A percentile compares a stretch with the other conserved stretches of the same genome.
Evolutionary conservation across 2,113 vertebrate species (phyloP).

Genomic region (Pionites leucogaster): DNA sequence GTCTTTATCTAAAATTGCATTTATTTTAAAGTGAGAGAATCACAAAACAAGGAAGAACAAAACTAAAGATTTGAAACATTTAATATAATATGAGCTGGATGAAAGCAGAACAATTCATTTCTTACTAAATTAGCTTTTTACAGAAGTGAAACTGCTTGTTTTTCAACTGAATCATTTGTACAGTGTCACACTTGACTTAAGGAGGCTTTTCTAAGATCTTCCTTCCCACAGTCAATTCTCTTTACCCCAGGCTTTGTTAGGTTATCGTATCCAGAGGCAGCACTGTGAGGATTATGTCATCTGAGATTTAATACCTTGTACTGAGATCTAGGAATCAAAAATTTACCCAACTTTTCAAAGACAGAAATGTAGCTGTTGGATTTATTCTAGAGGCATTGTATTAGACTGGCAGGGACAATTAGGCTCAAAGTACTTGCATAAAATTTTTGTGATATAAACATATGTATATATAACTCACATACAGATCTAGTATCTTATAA

Average conservation of each 20-base stretch:
- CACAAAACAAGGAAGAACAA: slow-evolving; percentile 1
- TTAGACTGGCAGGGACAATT: background rate
- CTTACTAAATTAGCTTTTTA: background rate
- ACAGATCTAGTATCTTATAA: background rate
- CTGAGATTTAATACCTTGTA: background rate
- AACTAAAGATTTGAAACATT: background rate
- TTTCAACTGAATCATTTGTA: background rate
- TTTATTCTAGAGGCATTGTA: background rate
- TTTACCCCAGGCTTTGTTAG: background rate
- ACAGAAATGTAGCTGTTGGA: background rate
- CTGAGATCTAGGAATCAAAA: background rate
- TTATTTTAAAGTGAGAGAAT: slow-evolving; percentile 5
- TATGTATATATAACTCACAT: background rate
- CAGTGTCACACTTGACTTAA: background rate
- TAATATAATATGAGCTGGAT: background rate
- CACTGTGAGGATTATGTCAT: background rate
- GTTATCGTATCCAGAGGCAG: background rate
- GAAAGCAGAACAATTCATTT: background rate
- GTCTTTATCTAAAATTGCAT: background rate
- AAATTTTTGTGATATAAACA: background rate
- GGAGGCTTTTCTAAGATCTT: background rate
- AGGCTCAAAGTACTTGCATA: background rate
- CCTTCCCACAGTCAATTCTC: background rate
- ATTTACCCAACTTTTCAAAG: background rate
- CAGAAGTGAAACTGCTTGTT: background rate